Conservation (phyloP, 2,113 vertebrate species). For the Madoqua kirkii region DNA sequence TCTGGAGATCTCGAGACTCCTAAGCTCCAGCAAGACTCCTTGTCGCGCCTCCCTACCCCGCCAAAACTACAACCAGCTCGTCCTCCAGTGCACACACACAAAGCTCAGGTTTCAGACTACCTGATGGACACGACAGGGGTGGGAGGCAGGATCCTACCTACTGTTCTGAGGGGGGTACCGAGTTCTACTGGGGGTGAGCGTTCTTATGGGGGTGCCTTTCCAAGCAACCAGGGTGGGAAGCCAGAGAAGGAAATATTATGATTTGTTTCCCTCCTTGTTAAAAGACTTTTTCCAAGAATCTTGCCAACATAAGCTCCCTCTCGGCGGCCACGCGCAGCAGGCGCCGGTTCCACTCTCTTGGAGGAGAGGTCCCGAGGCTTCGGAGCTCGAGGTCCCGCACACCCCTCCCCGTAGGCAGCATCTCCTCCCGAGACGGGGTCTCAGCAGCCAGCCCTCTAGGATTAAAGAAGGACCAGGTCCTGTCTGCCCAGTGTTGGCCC, state of each 20-base stretch:
- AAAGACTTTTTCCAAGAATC: conserved; percentile 81
- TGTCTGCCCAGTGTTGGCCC: not conserved
- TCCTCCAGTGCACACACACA: not conserved
- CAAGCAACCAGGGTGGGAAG: conserved; percentile 70
- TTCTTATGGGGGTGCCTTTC: conserved; percentile 63
- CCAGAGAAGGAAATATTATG: conserved; percentile 78
- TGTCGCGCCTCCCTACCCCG: accelerated
- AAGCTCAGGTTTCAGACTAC: not conserved
- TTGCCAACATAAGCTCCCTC: conserved; percentile 83
- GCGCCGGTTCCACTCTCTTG: conserved; percentile 76
- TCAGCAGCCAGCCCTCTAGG: not conserved
- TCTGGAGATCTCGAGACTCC: not conserved
- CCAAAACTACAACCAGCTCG: not conserved
- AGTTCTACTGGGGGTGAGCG: conserved; percentile 52
- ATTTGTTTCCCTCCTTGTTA: conserved; percentile 81
- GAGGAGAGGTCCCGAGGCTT: not conserved
- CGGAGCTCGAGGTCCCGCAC: not conserved
- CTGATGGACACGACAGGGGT: not conserved
- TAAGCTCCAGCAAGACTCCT: not conserved
- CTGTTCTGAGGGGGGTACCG: conserved; percentile 46
- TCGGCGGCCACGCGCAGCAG: conserved; percentile 81
- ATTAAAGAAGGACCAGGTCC: too few species aligned
- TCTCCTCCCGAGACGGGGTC: accelerated
- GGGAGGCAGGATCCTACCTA: conserved; percentile 1
- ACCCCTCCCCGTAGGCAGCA: not conserved